These are phyloP conservation scores for Pammene aurita DNA, from an alignment of 2,888 invertebrate genomes.

Conservation along the genomic window DNA sequence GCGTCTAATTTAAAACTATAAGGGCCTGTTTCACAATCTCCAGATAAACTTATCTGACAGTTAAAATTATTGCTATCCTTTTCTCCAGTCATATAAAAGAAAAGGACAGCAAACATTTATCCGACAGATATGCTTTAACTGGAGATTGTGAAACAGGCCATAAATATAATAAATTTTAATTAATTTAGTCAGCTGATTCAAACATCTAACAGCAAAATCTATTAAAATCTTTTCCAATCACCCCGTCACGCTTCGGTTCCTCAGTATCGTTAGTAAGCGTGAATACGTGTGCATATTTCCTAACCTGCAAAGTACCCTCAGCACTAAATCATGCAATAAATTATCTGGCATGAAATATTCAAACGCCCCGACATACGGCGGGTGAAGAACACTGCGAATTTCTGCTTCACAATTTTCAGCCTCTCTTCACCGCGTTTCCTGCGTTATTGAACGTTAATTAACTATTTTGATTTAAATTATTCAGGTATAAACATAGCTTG, in stretches of 20 bases:
- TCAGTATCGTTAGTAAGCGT: slow-evolving; percentile 26
- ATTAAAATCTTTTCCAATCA: neutral
- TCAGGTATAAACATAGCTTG: neutral
- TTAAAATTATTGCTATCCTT: no score
- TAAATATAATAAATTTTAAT: no score
- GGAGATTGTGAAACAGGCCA: no score
- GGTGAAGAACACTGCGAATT: slow-evolving; percentile 67
- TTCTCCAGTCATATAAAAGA: no score
- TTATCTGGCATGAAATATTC: slow-evolving; percentile 78
- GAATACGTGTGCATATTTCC: slow-evolving; percentile 36
- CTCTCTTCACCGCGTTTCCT: slow-evolving; percentile 22
- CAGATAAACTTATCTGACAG: no score
- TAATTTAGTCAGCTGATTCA: no score
- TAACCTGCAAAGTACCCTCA: slow-evolving; percentile 51
- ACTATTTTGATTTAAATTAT: slow-evolving; percentile 50
- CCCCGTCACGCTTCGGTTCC: neutral
- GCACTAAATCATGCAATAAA: slow-evolving; percentile 78
- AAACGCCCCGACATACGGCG: slow-evolving; percentile 67
- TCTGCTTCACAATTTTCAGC: slow-evolving; percentile 51
- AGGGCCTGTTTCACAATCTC: no score
- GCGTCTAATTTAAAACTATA: no score
- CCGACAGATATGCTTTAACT: no score
- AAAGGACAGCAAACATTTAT: no score
- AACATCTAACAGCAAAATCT: no score
- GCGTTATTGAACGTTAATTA: slow-evolving; percentile 56